Percentiles rank a stretch among this genome's conserved stretches.
phyloP scores from a whole-genome alignment of 1,140 invertebrate species.

The Coptotermes formosanus region DNA sequence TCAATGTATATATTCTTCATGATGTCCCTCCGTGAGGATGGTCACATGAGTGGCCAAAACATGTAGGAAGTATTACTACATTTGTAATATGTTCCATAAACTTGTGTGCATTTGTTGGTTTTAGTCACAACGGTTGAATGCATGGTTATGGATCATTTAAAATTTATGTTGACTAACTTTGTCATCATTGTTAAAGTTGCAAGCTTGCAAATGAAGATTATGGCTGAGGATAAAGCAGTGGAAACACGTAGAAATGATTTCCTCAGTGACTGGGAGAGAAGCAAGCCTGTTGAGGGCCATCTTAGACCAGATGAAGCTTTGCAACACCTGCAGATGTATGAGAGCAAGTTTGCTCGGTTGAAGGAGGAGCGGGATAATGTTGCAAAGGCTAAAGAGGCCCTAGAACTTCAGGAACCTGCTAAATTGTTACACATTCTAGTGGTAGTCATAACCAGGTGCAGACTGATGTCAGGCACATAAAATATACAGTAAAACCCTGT shows the following conservation, averaged over 20 bases:
- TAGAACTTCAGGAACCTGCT: conserved; percentile 90
- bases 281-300: conserved; percentile 92
- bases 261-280: conserved; percentile 93
- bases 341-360: conserved; percentile 89
- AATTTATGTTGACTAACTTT: too few relatives aligned
- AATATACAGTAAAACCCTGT: too few relatives aligned
- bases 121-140: too few relatives aligned
- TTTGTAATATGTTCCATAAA: too few relatives aligned
- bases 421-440: background rate
- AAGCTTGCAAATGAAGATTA: conserved; percentile 97
- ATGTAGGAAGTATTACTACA: too few relatives aligned
- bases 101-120: too few relatives aligned
- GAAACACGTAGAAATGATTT: conserved; percentile 92
- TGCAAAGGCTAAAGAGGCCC: conserved; percentile 95
- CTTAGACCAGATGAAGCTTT: conserved; percentile 93
- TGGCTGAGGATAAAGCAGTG: conserved; percentile 97
- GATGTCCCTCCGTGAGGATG: too few relatives aligned
- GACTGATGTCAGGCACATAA: too few relatives aligned
- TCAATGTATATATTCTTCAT: too few relatives aligned
- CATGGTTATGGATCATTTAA: too few relatives aligned
- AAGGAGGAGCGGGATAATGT: conserved; percentile 99
- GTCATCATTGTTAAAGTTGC: conserved; percentile 60
- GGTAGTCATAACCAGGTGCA: too few relatives aligned
- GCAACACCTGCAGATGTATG: conserved; percentile 88
- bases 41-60: too few relatives aligned